These are phyloP conservation scores for Mnemiopsis leidyi DNA, from an alignment of 37 sponge, comb jelly and placozoan species.

Conservation along the genomic window DNA sequence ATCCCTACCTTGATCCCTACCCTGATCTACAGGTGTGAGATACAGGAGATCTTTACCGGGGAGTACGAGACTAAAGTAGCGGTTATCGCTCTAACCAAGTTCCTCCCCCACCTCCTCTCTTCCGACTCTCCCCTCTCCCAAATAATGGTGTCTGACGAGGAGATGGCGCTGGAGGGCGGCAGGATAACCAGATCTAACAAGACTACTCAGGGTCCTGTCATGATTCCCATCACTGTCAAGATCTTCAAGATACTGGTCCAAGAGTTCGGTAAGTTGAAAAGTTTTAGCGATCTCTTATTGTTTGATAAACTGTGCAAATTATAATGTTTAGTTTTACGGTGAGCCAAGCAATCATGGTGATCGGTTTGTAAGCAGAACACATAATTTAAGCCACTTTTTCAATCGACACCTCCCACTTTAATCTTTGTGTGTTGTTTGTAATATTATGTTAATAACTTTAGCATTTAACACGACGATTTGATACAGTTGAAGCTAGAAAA, in stretches of 20 bases:
- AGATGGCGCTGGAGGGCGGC: background rate
- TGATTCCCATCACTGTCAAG: constrained; percentile 51
- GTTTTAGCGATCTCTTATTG: no score
- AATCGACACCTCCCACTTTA: no score
- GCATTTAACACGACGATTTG: no score
- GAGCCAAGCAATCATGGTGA: no score
- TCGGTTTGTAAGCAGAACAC: no score
- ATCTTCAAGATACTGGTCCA: constrained; percentile 54
- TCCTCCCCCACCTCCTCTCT: constrained; percentile 4
- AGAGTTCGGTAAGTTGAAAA: constrained; percentile 3
- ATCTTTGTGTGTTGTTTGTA: no score
- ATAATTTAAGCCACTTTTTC: no score
- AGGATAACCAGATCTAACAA: background rate
- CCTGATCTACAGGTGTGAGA: constrained; percentile 25
- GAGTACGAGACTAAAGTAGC: constrained; percentile 47
- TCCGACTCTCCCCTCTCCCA: background rate
- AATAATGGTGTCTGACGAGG: constrained; percentile 13
- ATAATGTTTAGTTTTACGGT: no score
- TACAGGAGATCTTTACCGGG: constrained; percentile 34
- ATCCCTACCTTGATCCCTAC: no score
- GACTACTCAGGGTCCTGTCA: background rate
- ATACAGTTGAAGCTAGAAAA: no score
- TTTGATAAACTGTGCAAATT: no score
- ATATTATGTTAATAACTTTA: no score
- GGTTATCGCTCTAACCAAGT: constrained; percentile 34